Evolutionary conservation across 2,113 vertebrate genomes (phyloP), one percentile per base, ranked within the genome.

Genomic region (Galemys pyrenaicus): DNA sequence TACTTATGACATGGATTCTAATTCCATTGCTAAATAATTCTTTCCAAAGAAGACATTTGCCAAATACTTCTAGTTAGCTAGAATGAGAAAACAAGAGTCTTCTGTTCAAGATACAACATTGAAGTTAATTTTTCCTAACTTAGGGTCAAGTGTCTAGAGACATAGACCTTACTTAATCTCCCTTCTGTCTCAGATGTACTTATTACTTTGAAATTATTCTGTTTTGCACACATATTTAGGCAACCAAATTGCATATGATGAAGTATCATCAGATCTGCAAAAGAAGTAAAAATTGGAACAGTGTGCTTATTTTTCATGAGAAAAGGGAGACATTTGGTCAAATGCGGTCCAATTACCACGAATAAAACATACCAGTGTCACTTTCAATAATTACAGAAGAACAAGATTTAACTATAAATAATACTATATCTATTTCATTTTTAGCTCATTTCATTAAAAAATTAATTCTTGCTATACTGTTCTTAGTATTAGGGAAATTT

Each of bases 371-470:
- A 75, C 16, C 12, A 71, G 67, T 87, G 73, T 95, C 81, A 91
- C 82, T 46, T 97, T 95, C 65, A 95, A 28, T 97, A 96, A 89
- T 96, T 96, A 92, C 51, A 73, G 26, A 70, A 88, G 80, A 90
- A 92, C 15, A 91, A 44, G 62, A 82, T 5, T 85, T 85, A 87
- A 67, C 62, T 93, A 78, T 94, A 94, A 95, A 93, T 96, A 93
- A 74, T 64, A 41, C 10, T 87, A 39, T 16, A 83, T 95, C 44
- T 87, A 78, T 95, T 94, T 92, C 22, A 86, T 75, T 96, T 97
- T 96, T 71, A 92, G 41, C 65, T 73, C 94, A 84, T 95, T 95
- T 96, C 67, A 85, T 95, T 95, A 95, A 94, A 96, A 94, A 94
- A 91, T 94, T 91, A 97, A 96, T 96, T 96, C 79, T 41, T 96